phyloP scores from a whole-genome alignment of 2,113 vertebrate species.

The Cervus canadensis region DNA sequence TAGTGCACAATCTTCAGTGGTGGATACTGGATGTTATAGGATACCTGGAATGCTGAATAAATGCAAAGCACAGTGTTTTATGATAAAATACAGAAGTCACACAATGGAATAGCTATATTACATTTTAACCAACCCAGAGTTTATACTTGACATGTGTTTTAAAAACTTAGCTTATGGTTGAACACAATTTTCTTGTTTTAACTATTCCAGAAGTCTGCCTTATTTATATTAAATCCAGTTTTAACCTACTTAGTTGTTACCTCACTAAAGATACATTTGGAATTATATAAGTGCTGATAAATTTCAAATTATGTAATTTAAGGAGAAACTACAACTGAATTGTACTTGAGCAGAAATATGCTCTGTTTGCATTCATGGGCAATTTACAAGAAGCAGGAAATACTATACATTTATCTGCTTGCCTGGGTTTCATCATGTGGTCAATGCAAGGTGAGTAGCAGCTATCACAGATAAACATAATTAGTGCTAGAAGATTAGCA shows the following conservation, averaged over 20 bases:
- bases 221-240: constrained; percentile 10
- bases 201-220: constrained; percentile 32
- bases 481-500: background rate
- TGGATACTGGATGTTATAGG: background rate
- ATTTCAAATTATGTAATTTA: constrained; percentile 21
- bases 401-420: background rate
- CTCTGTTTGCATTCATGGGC: background rate
- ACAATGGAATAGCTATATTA: background rate
- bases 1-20: background rate
- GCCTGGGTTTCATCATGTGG: constrained; percentile 40
- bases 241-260: constrained; percentile 4
- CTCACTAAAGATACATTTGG: constrained; percentile 28
- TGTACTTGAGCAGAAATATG: background rate
- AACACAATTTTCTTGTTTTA: background rate
- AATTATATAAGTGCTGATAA: background rate
- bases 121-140: background rate
- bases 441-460: background rate
- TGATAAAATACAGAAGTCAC: background rate
- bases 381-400: constrained; percentile 49
- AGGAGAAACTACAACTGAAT: constrained; percentile 25
- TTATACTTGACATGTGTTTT: background rate
- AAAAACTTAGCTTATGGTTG: background rate
- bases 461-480: background rate
- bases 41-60: background rate
- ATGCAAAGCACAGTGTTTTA: background rate